Evolutionary conservation across 2,888 invertebrate species (phyloP).

Genomic region (Heterodera filipjevi): DNA sequence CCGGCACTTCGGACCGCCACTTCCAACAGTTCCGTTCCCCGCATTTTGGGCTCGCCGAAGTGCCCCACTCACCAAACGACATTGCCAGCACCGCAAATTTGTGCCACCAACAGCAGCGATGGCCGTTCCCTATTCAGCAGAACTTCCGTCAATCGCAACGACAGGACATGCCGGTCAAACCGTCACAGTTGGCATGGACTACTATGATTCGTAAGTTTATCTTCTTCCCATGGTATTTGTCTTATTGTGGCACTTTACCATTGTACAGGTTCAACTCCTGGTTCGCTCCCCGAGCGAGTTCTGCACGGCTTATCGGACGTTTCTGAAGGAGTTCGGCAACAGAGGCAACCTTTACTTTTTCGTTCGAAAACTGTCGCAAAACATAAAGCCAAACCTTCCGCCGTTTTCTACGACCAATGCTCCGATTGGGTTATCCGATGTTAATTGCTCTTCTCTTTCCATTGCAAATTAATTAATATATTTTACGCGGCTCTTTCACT

Average conservation of each 20-base stretch:
- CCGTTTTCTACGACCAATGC: conserved; percentile 35
- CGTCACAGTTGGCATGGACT: conserved; percentile 25
- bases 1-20: conserved; percentile 18
- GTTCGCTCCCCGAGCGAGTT: conserved; percentile 31
- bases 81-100: background rate
- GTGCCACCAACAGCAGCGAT: conserved; percentile 9
- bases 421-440: conserved; percentile 26
- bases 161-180: conserved; percentile 15
- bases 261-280: conserved; percentile 32
- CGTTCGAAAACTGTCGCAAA: conserved; percentile 1
- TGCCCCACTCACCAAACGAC: conserved; percentile 18
- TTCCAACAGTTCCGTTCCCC: conserved; percentile 19
- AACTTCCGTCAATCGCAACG: background rate
- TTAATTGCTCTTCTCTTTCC: background rate
- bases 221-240: background rate
- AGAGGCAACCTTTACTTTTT: background rate
- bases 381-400: conserved; percentile 30
- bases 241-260: background rate
- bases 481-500: conserved; percentile 1
- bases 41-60: conserved; percentile 24
- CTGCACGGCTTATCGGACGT: conserved; percentile 24
- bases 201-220: conserved; percentile 27
- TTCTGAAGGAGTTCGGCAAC: conserved; percentile 15
- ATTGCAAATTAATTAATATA: background rate
- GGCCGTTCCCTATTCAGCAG: conserved; percentile 1